Evolutionary conservation across 2,888 invertebrate species (phyloP), one percentile per base, ranked within the genome.

Genomic region (Synergus itoensis): DNA sequence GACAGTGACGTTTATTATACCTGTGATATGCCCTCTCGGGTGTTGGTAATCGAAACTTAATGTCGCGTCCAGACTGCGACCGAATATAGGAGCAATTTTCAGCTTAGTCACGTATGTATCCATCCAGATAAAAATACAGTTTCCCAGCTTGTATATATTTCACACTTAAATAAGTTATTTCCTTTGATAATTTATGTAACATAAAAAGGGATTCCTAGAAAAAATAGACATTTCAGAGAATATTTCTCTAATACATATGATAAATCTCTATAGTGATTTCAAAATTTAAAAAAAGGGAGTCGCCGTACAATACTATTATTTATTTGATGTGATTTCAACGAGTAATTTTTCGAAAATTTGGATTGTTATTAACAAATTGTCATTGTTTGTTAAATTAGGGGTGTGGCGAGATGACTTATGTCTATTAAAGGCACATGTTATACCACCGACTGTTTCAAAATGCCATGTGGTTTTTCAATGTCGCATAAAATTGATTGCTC

Each of bases 61-160:
- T 64, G 77, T 80, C 78, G 75, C 80, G 78, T 76, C 78, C 80
- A 79, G 78, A 79, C 77, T 80, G 78, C 67, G 69, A 80, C 67
- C 65, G 78, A 80, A 78, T 80, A 60, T 80, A 60, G 81, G 80
- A 80, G 64, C 81, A 80, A 77, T 80, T 80, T 80, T 76, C 48
- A 73, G 73, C 73, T 73, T 36, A 73, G 48, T 73, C 73, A 73
- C 73, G 73, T 73, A 73, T 16, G 73, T 36, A 73, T 53, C 28
- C 48, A 48, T 11, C 28, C 28, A 69, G 48, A 73, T 73, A 53
- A 53, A 69, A 73, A 73, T 73, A 73, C n/a, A 73, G 53, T 69
- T 73, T 73, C n/a, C 48, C 45, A 48, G 8, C 8, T 11, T 18
- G 12, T 11, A n/a, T n/a, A 53, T 16, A 53, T 48, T 53, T 28